A percentile compares a stretch with the other conserved stretches of the same genome.
Conservation (phyloP, 1,140 invertebrate species). For the Cardiocondyla obscurior region DNA sequence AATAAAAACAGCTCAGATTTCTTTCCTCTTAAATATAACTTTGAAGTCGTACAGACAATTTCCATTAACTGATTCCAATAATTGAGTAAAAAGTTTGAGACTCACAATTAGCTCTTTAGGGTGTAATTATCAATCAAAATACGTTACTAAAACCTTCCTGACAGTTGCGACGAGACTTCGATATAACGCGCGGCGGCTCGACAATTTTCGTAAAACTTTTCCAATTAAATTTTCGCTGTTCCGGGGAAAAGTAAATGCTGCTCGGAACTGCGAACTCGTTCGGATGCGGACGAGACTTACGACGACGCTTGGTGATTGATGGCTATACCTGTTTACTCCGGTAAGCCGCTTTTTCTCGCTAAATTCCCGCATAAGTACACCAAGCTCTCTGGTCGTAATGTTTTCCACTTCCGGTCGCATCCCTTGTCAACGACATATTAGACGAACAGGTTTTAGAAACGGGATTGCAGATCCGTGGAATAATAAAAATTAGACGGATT, state of each 20-base stretch:
- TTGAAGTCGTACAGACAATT: not conserved
- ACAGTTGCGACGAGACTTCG: conserved; percentile 48
- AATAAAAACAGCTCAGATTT: not conserved
- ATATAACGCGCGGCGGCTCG: conserved; percentile 19
- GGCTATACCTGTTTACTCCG: conserved; percentile 39
- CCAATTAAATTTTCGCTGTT: conserved; percentile 53
- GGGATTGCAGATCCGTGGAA: not conserved
- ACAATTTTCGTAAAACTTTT: conserved; percentile 48
- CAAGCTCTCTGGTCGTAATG: conserved; percentile 13
- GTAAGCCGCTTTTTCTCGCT: conserved; percentile 44
- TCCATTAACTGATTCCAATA: not conserved
- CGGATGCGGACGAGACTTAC: conserved; percentile 47
- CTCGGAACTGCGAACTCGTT: conserved; percentile 28
- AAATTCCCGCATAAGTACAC: conserved; percentile 54
- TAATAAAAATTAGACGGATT: not conserved
- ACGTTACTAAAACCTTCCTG: not conserved
- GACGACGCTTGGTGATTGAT: conserved; percentile 48
- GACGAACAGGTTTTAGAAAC: not conserved
- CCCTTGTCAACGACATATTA: conserved; percentile 40
- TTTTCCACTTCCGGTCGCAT: conserved; percentile 27
- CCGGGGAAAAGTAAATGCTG: conserved; percentile 48
- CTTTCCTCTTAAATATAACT: not conserved
- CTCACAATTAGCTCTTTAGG: not conserved
- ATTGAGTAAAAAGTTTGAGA: not conserved
- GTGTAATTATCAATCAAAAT: conserved; percentile 38